Base-by-base conservation (phyloP, 1,140 invertebrate genomes). In the Steinernema feltiae region DNA sequence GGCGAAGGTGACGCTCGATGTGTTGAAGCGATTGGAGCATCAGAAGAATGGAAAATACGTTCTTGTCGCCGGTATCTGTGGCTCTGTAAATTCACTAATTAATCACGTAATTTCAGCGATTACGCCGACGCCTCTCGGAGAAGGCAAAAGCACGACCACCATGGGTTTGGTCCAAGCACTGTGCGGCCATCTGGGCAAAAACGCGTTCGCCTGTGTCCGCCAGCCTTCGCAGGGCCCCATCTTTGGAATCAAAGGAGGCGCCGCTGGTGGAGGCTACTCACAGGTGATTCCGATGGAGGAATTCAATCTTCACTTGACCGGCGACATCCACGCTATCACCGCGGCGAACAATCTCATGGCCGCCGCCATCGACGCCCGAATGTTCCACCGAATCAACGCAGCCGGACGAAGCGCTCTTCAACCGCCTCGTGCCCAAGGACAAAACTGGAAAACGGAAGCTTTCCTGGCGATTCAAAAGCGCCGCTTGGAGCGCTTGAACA, bases 161-260 rank as follows among this genome's bases (percentile, higher is more conserved):
- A 90, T 99, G 81, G 97, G 97, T 32, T 87, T 99, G 71, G 91
- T 92, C 7, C 97, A 99, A 88, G 95, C 95, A 7, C 88, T 99
- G 12, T 91, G 91, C 0, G 92, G 92, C 1, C 93, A 95, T 82
- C 90, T 91, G 76, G 90, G 91, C 1, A 92, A 90, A 80, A 98
- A 98, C 88, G 90, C 93, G 0, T 92, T 99, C 86, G 96, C 93
- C 3, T 97, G 93, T 84, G 90, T 99, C 70, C 90, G 97, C n/a
- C 97, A 99, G 86, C 97, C 97, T 0, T 97, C 94, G 35, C 95
- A 98, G 88, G 97, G 97, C 29, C 97, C 97, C 0, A 99, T 95
- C 0, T 99, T 99, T 88, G 97, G 97, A 18, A 95, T 99, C 53
- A 98, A 98, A 90, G 91, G 94, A 69, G 94, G 94, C 17, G 94